A percentile compares a stretch with the other conserved stretches of the same genome.
phyloP scores from a whole-genome alignment of 2,797 vertebrate genomes.

The Tragopan temminckii region DNA sequence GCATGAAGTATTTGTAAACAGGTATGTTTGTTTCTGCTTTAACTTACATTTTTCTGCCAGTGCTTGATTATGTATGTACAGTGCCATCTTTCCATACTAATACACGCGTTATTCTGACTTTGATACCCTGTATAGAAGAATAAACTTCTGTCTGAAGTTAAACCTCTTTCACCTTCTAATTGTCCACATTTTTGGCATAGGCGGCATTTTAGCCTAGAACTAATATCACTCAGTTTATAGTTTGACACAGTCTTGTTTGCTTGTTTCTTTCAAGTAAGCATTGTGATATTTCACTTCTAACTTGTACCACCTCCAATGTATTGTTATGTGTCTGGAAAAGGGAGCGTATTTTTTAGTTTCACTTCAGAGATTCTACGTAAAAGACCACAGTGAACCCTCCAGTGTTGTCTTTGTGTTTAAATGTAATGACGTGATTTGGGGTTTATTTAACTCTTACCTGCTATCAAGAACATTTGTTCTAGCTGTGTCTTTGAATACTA shows the following conservation, averaged over 20 bases:
- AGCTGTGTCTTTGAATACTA: background rate
- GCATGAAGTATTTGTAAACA: background rate
- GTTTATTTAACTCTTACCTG: background rate
- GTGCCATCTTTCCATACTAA: background rate
- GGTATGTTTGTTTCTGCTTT: background rate
- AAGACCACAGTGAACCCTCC: background rate
- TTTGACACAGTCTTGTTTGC: background rate
- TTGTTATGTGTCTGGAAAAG: background rate
- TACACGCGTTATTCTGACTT: background rate
- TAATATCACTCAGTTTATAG: background rate
- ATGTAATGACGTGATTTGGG: fast-evolving
- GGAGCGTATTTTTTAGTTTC: background rate
- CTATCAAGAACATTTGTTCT: background rate
- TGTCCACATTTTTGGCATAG: background rate
- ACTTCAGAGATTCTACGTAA: background rate
- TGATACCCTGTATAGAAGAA: background rate
- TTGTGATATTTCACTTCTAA: background rate
- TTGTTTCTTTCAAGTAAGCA: background rate
- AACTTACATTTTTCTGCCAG: background rate
- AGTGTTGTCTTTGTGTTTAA: background rate
- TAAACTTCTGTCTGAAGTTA: background rate
- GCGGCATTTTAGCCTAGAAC: background rate
- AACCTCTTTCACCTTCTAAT: background rate
- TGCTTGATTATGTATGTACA: background rate
- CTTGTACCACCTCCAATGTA: background rate